phyloP scores from a whole-genome alignment of 2,113 vertebrate genomes.

The Dendrocopos noguchii region DNA sequence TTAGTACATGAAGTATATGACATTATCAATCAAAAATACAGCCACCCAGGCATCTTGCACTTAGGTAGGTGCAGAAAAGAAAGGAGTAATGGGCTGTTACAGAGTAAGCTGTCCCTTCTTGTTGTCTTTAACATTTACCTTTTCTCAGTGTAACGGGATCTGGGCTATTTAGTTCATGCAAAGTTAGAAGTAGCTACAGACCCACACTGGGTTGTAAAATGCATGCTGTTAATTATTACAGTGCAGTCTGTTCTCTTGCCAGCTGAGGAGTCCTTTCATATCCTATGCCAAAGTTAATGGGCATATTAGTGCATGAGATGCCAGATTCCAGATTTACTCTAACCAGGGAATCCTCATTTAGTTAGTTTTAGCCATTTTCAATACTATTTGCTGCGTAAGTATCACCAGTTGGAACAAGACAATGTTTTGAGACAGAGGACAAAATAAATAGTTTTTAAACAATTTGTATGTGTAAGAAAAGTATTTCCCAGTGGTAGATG shows the following conservation, averaged over 20 bases:
- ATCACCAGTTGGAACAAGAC: not conserved
- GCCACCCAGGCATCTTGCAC: not conserved
- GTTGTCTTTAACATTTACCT: not conserved
- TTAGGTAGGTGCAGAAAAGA: not conserved
- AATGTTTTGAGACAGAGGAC: not conserved
- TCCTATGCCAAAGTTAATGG: not conserved
- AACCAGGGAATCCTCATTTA: not conserved
- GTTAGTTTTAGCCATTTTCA: not conserved
- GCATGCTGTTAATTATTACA: not conserved
- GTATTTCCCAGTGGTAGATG: not conserved
- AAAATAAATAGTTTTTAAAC: not conserved
- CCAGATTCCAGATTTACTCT: not conserved
- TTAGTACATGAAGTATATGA: conserved; percentile 3
- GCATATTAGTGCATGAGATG: not conserved
- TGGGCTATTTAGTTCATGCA: not conserved
- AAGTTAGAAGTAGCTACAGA: not conserved
- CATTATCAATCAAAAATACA: conserved; percentile 37
- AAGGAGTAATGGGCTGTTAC: not conserved
- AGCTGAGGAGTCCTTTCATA: not conserved
- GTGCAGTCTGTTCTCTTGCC: not conserved
- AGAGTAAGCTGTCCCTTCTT: not conserved
- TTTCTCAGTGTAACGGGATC: not conserved
- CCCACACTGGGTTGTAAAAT: not conserved
- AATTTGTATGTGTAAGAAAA: not conserved
- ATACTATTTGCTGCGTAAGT: not conserved